These are phyloP conservation scores for Nothoprocta pentlandii DNA, from an alignment of 2,113 vertebrate species.

Conservation along the genomic window DNA sequence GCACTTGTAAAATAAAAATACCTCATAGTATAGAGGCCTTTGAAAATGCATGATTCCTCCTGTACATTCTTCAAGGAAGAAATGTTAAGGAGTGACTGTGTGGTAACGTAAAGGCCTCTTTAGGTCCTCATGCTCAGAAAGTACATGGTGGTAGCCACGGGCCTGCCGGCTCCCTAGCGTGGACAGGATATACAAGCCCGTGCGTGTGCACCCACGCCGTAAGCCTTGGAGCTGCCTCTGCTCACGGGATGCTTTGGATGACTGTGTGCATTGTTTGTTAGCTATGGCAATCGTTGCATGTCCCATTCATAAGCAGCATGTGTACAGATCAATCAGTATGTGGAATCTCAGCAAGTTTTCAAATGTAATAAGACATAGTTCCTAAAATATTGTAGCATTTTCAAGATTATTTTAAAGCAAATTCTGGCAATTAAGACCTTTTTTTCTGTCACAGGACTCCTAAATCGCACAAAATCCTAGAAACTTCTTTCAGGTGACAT, in stretches of 20 bases:
- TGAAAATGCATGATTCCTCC: neutral
- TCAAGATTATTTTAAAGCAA: constrained; percentile 55
- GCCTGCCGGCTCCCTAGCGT: neutral
- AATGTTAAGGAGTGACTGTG: neutral
- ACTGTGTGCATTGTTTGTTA: constrained; percentile 14
- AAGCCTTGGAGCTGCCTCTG: constrained; percentile 3
- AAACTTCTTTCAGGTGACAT: constrained; percentile 70
- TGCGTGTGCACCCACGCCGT: neutral
- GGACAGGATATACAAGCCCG: neutral
- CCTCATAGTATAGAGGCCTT: neutral
- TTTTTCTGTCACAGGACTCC: constrained; percentile 70
- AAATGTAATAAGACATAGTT: constrained; percentile 40
- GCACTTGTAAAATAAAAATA: neutral
- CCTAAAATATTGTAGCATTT: constrained; percentile 60
- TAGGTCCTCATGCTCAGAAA: neutral
- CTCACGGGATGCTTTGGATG: constrained; percentile 18
- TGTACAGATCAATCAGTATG: neutral
- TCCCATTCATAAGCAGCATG: constrained; percentile 20
- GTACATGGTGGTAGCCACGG: accelerated
- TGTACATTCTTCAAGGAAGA: neutral
- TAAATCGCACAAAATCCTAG: constrained; percentile 66
- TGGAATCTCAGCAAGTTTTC: constrained; percentile 49
- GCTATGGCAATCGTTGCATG: neutral
- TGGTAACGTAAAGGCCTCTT: neutral
- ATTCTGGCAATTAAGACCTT: constrained; percentile 69